Evolutionary conservation across 2,797 vertebrate genomes (phyloP), one percentile per base, ranked within the genome.

Genomic region (Centropyge bicolor): DNA sequence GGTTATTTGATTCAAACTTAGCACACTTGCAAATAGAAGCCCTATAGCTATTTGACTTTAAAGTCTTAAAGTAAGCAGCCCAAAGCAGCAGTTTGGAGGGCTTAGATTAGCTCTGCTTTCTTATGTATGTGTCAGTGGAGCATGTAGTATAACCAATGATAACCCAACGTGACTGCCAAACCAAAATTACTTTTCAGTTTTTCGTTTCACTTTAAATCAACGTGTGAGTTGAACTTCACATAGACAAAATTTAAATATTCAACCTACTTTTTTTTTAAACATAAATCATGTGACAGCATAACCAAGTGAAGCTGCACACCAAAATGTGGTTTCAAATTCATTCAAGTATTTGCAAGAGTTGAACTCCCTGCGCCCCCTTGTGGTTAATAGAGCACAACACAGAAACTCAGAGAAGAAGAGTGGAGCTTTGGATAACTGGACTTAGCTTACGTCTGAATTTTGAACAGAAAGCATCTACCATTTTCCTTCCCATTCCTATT

Each of bases 361-460:
- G 45, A 75, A 70, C 52, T 70, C 36, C 59, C 31, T 78, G 69
- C 67, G 86, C 90, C 90, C 83, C 80, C 92, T 89, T 83, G 90
- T 94, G 93, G 88, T 68, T 40, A 57, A 62, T 36, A 57, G 5
- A 74, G 36, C 27, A 76, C 57, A 81, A 52, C 22, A 74, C 80
- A 81, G n/a, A 46, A 72, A 5, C 27, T 9, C 5, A 35, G 41
- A n/a, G n/a, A n/a, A n/a, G n/a, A 40, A 7, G 3, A 35, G 55
- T 14, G 13, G 40, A 11, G 17, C 35, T 70, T 67, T 38, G 9
- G 56, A 16, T 31, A 70, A 35, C 16, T 46, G 2, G 10, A 41
- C n/a, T 35, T 54, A 63, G 60, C 46, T 64, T 22, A 35, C 35
- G 5, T 13, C 17, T 11, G 14, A 65, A 56, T 40, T 31, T n/a